Conservation (phyloP, 2,888 invertebrate species). For the Hyposoter didymator region DNA sequence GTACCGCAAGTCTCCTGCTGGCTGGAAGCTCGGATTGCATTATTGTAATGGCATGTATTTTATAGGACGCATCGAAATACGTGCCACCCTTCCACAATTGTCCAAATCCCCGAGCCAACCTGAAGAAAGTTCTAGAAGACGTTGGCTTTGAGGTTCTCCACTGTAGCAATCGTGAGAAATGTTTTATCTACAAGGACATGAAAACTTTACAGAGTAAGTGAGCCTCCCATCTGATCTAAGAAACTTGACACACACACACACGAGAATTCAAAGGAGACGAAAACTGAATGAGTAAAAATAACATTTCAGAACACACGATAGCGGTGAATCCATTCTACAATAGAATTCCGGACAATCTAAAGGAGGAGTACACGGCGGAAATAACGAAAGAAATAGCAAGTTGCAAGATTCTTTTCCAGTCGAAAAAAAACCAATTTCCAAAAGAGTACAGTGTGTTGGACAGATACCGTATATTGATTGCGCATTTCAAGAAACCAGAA, state of each 20-base stretch:
- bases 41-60: slow-evolving; percentile 9
- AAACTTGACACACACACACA: not conserved
- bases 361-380: slow-evolving; percentile 88
- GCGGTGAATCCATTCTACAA: slow-evolving; percentile 90
- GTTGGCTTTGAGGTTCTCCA: slow-evolving; percentile 87
- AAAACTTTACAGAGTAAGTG: slow-evolving; percentile 87
- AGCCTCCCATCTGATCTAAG: not conserved
- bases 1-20: too few relatives aligned
- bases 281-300: slow-evolving; percentile 19
- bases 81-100: slow-evolving; percentile 89
- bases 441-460: slow-evolving; percentile 84
- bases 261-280: not conserved
- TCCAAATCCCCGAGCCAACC: slow-evolving; percentile 86
- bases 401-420: slow-evolving; percentile 83
- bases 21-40: too few relatives aligned
- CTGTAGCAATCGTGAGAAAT: slow-evolving; percentile 87
- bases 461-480: slow-evolving; percentile 79
- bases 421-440: slow-evolving; percentile 82
- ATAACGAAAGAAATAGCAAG: slow-evolving; percentile 85
- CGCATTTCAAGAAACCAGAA: slow-evolving; percentile 78
- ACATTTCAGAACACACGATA: slow-evolving; percentile 87
- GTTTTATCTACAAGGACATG: slow-evolving; percentile 86
- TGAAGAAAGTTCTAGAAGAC: slow-evolving; percentile 86
- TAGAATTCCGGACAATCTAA: slow-evolving; percentile 86
- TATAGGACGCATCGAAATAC: slow-evolving; percentile 87